Conservation (phyloP, 2,888 invertebrate species). For the Colletes collaris region DNA sequence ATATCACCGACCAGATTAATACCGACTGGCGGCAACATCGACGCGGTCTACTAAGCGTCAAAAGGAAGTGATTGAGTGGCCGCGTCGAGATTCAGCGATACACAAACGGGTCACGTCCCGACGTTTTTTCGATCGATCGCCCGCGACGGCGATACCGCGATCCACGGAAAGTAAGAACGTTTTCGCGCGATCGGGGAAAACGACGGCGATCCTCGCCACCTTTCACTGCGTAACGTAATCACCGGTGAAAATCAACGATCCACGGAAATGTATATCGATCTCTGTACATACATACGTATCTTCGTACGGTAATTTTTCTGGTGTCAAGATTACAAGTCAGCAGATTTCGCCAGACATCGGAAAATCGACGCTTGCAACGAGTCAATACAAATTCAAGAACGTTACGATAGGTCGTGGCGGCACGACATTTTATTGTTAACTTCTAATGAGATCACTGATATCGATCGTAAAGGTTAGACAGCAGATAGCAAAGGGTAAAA, state of each 20-base stretch:
- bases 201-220: not conserved
- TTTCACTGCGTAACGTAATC: not conserved
- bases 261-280: no score
- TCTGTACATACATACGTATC: no score
- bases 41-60: slow-evolving; percentile 48
- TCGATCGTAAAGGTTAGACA: slow-evolving; percentile 65
- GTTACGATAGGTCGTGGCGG: slow-evolving; percentile 58
- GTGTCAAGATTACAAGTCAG: no score
- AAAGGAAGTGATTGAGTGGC: slow-evolving; percentile 41
- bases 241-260: not conserved
- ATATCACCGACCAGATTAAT: slow-evolving; percentile 60
- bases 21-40: slow-evolving; percentile 34
- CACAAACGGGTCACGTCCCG: slow-evolving; percentile 17
- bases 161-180: slow-evolving; percentile 27
- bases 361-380: slow-evolving; percentile 17
- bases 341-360: not conserved
- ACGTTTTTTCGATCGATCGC: not conserved
- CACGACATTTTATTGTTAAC: slow-evolving; percentile 71
- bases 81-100: slow-evolving; percentile 29
- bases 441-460: slow-evolving; percentile 70
- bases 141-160: not conserved
- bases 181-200: slow-evolving; percentile 11
- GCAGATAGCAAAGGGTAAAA: slow-evolving; percentile 65
- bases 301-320: no score
- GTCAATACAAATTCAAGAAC: slow-evolving; percentile 54